Base-by-base conservation (phyloP, 1,140 invertebrate genomes). In the Lucilia cuprina region DNA sequence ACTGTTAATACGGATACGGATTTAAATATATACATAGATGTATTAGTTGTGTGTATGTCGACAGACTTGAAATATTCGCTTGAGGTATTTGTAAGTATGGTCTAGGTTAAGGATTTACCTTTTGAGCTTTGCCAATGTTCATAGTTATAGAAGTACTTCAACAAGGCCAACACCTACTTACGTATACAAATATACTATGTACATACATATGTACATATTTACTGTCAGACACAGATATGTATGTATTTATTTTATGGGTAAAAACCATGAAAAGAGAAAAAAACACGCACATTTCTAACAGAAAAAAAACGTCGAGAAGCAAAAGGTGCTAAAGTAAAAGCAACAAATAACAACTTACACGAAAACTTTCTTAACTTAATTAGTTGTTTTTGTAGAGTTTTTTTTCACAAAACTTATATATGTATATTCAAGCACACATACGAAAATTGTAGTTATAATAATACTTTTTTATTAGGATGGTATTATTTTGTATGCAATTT, bases 291-390 rank as follows among this genome's bases (percentile, higher is more conserved):
- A 41, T 21, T 35, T 14, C 35, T 5, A 41, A 77, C 25, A 34
- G 35, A n/a, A 17, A 77, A 75, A 30, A 34, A 75, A 75, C 30
- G 7, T 19, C 14, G n/a, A 19, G 74, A 75, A 75, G 4, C 3
- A 35, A 30, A 8, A 49, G 13, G 2, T 49, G 49, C 49, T 2
- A 49, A 49, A 49, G 30, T 30, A 35, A 19, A 74, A 74, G 2
- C 13, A 9, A 74, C 74, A 77, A 74, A 21, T 0, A 21, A 30
- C 3, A 77, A 77, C 74, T 41, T 41, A 77, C 74, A 77, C 34
- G 74, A 77, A 77, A 77, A 77, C 30, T 77, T 77, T 77, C 74
- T 77, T 77, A 77, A 77, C 74, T 77, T 77, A 77, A 77, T 77
- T 77, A 77, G 34, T 77, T 77, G 19, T 77, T 41, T 35, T 77